Base-by-base conservation (phyloP, 1,140 invertebrate species). In the Diabrotica undecimpunctata region DNA sequence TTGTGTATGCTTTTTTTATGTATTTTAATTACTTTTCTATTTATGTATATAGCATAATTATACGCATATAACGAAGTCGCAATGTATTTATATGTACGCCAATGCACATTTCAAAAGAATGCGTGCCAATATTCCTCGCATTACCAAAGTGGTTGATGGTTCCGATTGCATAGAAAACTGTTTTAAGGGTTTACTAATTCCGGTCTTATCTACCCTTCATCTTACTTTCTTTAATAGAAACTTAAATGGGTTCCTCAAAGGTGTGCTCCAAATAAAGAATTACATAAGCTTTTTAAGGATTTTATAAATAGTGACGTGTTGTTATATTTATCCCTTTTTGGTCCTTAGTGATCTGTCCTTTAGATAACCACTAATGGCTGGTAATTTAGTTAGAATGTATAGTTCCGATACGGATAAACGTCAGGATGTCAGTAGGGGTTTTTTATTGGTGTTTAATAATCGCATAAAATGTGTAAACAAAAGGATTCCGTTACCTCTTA, bases 61-160 rank as follows among this genome's bases (percentile, higher is more conserved):
- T 25, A 25, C 25, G 4, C 25, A 25, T 25, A 25, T 25, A 25
- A 25, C 1, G 4, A 2, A 46, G 0, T 46, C 8, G 41, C 3
- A 6, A 46, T 46, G n/a, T 46, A 46, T 10, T 46, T n/a, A 6
- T 25, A 46, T 5, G 8, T 46, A 46, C 41, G n/a, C 41, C 41
- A 46, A 8, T 46, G 41, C 2, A 56, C 54, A 62, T 59, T 64
- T 70, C 14, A 55, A 64, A 66, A 69, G 54, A 65, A 70, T 67
- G 66, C 68, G 68, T 70, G 68, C 66, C 58, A 52, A 66, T 66
- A 63, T 62, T 66, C 68, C 56, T 70, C 61, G 58, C 61, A 70
- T 67, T 66, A 70, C 66, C 61, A 62, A 70, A 70, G 59, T 67
- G 69, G 62, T 64, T 66, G 69, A 68, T 64, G 63, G 66, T 66